Evolutionary conservation across 2,888 invertebrate genomes (phyloP).

Genomic region (Monochamus alternatus): DNA sequence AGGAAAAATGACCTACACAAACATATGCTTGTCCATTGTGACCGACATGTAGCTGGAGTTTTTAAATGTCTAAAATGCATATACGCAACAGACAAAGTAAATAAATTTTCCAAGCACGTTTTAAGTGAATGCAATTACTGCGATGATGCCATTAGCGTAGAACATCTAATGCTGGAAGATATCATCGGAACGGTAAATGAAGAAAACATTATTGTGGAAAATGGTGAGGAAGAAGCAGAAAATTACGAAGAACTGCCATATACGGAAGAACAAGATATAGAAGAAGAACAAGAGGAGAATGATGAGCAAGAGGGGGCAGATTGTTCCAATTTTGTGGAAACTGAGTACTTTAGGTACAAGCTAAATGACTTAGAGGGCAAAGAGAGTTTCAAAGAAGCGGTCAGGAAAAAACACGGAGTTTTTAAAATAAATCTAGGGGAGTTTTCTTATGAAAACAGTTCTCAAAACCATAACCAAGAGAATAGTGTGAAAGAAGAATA

Average conservation of each 20-base stretch:
- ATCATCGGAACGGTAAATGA: conserved; percentile 46
- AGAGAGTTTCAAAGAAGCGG: conserved; percentile 8
- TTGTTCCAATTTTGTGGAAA: background rate
- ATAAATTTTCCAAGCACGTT: conserved; percentile 55
- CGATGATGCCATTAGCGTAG: conserved; percentile 38
- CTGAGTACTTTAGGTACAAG: background rate
- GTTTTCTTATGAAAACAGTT: conserved; percentile 28
- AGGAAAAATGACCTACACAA: conserved; percentile 57
- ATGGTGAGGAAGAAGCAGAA: conserved; percentile 20
- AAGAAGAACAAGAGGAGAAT: background rate
- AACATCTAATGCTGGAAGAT: conserved; percentile 48
- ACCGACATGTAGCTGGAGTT: conserved; percentile 48
- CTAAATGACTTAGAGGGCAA: background rate
- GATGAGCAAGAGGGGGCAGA: background rate
- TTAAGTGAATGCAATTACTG: conserved; percentile 48
- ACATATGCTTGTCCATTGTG: conserved; percentile 56
- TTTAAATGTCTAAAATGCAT: conserved; percentile 57
- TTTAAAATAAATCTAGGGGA: conserved; percentile 42
- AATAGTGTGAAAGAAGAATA: background rate
- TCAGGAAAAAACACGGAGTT: conserved; percentile 31
- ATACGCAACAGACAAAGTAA: conserved; percentile 51
- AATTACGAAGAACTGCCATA: no score
- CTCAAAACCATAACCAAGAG: conserved; percentile 17
- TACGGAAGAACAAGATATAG: conserved; percentile 13
- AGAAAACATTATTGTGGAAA: conserved; percentile 22